phyloP scores from a whole-genome alignment of 2,113 vertebrate genomes.

The Hucho hucho region DNA sequence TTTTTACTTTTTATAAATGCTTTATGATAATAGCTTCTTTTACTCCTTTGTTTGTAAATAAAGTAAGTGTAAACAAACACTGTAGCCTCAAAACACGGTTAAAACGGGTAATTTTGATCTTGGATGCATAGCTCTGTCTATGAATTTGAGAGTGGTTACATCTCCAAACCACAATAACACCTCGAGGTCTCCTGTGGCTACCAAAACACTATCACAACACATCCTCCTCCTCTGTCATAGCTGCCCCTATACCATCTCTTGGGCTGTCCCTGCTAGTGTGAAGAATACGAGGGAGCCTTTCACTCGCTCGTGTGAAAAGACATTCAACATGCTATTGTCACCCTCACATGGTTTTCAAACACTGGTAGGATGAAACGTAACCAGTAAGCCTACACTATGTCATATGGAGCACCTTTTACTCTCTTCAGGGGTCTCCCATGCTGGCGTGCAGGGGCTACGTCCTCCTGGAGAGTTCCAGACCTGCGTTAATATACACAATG shows the following conservation, averaged over 20 bases:
- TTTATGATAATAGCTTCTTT: no score
- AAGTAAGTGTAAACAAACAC: no score
- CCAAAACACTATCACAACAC: neutral
- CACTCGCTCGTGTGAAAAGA: conserved; percentile 60
- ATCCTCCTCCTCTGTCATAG: neutral
- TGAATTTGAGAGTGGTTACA: no score
- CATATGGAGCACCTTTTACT: neutral
- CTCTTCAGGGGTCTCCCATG: conserved; percentile 26
- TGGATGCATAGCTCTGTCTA: no score
- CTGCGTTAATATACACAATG: no score
- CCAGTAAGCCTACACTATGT: no score
- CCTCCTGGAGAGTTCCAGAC: no score
- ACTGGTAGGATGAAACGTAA: neutral
- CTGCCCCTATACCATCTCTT: neutral
- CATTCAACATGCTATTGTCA: neutral
- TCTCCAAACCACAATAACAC: conserved; percentile 10
- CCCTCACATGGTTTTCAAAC: neutral
- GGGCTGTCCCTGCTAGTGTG: conserved; percentile 48
- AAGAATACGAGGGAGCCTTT: conserved; percentile 72
- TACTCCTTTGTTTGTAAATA: no score
- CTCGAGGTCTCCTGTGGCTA: neutral
- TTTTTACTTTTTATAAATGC: no score
- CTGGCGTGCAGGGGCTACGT: neutral
- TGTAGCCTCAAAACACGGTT: no score
- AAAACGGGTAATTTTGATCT: no score